Evolutionary conservation across 1,140 invertebrate genomes (phyloP), one percentile per base, ranked within the genome.

Genomic region (Trissolcus basalis): DNA sequence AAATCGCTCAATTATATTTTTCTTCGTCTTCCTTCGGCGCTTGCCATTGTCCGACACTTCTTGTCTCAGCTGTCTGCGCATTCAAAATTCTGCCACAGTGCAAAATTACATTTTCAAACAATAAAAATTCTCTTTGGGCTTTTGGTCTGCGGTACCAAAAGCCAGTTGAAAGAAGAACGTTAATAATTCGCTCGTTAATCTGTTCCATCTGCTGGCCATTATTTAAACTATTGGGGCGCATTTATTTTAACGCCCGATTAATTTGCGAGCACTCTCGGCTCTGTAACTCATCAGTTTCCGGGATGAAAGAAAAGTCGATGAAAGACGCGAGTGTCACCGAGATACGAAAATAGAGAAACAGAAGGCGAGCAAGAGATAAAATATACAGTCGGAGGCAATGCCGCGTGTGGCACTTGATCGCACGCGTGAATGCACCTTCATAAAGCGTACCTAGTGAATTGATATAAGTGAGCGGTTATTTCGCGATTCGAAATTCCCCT

Each of bases 391-490:
- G 55, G 36, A 59, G 60, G 68, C 61, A 68, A 64, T 8, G 67
- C 60, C 55, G 64, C 71, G 75, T 78, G 71, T 50, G 69, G 50
- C 53, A 78, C 76, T 80, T 80, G 72, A 80, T 84, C 78, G 77
- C 81, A 87, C 86, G 85, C 86, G 87, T 88, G 85, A 87, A 87
- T 87, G 86, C 85, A 79, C 83, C 80, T 81, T 85, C 80, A 87
- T 86, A 87, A 87, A 88, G 84, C 83, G 78, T 75, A 81, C 81
- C 79, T 81, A 70, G 81, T 87, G 85, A 88, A 88, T 88, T 87
- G 86, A 86, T 87, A 85, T 87, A 88, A 88, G 87, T 87, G 87
- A 88, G 86, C 85, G 86, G 86, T 88, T 88, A 88, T 88, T 88
- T 87, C 86, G 82, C 85, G 84, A 87, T 87, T 88, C 86, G 81